A percentile compares a stretch with the other conserved stretches of the same genome.
Evolutionary conservation across 2,797 vertebrate species (phyloP).

Genomic region (Rhinatrema bivittatum): DNA sequence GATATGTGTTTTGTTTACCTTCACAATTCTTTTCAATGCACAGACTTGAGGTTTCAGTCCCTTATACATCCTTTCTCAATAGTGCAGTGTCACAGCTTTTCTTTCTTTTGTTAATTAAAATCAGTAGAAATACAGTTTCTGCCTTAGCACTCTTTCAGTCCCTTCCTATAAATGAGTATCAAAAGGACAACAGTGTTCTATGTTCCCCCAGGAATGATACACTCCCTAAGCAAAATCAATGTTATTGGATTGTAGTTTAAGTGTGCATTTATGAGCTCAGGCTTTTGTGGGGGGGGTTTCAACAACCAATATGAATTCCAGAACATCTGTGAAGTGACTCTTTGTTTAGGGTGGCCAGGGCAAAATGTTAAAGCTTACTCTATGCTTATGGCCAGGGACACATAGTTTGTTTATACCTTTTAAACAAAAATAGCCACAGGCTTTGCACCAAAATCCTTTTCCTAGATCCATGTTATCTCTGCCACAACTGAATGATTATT

Average conservation of each 20-base stretch:
- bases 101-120: too few species aligned
- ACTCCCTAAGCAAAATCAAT: conserved; percentile 64
- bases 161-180: conserved; percentile 65
- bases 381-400: too few species aligned
- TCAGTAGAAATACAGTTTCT: too few species aligned
- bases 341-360: too few species aligned
- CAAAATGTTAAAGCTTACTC: too few species aligned
- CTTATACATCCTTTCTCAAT: too few species aligned
- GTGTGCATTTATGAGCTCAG: conserved; percentile 59
- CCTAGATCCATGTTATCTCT: too few species aligned
- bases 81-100: too few species aligned
- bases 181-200: conserved; percentile 54
- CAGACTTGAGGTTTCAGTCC: conserved; percentile 12
- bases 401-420: too few species aligned
- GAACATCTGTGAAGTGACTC: conserved; percentile 43
- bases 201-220: conserved; percentile 61
- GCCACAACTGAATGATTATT: too few species aligned
- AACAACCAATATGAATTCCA: conserved; percentile 53
- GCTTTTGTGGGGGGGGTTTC: conserved; percentile 58
- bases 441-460: too few species aligned
- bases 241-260: conserved; percentile 62
- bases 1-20: conserved; percentile 20
- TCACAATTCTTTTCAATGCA: conserved; percentile 10
- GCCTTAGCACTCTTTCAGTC: conserved; percentile 50
- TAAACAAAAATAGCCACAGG: too few species aligned